Base-by-base conservation (phyloP, 1,140 invertebrate species). In the Leptonema lineaticorne region DNA sequence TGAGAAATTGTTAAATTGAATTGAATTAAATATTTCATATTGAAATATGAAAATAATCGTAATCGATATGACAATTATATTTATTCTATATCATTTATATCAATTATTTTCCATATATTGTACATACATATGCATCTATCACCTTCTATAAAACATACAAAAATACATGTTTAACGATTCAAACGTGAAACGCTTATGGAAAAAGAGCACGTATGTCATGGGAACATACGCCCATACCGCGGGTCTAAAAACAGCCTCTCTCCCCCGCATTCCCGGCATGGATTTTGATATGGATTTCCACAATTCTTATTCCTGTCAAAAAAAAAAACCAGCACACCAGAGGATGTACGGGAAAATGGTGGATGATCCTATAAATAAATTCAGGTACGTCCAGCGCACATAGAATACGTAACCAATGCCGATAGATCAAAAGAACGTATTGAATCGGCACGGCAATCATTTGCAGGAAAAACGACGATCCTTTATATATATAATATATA, bases 161-260 rank as follows among this genome's bases (percentile, higher is more conserved):
- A 70, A 66, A 70, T 70, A 70, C 69, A 70, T 70, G 69, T 70
- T 70, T 70, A 70, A 70, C 69, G 69, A 70, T 70, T 62, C 69
- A 41, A 30, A 70, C 69, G 69, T 70, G 69, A 16, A 24, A 48
- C 53, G 63, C 37, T 67, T 67, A 57, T 6, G 63, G 56, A 48
- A 65, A 58, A 45, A 48, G 41, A 41, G 68, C 68, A 69, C 68
- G 68, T 69, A 28, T 58, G 68, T 69, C 63, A 63, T 65, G 56
- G 64, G 68, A 56, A 58, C n/a, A n/a, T n/a, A n/a, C 58, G 22
- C 16, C 24, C 22, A 1, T 18, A 33, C 46, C n/a, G n/a, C 8
- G 30, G 30, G 24, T 56, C 9, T 58, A 50, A n/a, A 3, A 16
- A 45, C 37, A 14, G 4, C 37, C 11, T 45, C 37, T 9, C 8